A percentile compares a stretch with the other conserved stretches of the same genome.
phyloP scores from a whole-genome alignment of 2,888 invertebrate species.

The Epiblema foenella region DNA sequence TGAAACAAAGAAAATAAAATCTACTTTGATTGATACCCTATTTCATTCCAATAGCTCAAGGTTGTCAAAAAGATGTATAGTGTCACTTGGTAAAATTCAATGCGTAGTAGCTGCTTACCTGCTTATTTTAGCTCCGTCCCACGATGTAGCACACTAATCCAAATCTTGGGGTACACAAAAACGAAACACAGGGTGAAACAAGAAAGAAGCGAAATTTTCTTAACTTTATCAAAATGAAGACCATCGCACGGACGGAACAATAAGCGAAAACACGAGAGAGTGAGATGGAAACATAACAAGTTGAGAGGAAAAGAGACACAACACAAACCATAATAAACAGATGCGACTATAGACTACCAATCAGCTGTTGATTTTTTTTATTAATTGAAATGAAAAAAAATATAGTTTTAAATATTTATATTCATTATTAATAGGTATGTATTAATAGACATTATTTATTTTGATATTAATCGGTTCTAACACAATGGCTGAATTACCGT shows the following conservation, averaged over 20 bases:
- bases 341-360: conserved; percentile 57
- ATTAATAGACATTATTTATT: neutral
- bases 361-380: conserved; percentile 65
- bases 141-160: conserved; percentile 61
- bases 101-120: conserved; percentile 77
- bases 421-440: neutral
- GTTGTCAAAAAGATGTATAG: conserved; percentile 75
- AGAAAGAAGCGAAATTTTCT: conserved; percentile 65
- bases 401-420: no score
- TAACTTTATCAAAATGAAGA: conserved; percentile 68
- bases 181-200: conserved; percentile 62
- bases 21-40: conserved; percentile 51
- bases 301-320: conserved; percentile 49
- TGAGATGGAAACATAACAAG: conserved; percentile 51
- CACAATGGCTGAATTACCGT: neutral
- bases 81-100: conserved; percentile 67
- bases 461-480: neutral
- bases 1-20: conserved; percentile 67
- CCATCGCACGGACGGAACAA: conserved; percentile 66
- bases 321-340: conserved; percentile 39
- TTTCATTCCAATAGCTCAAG: conserved; percentile 68
- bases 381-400: neutral
- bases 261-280: conserved; percentile 67
- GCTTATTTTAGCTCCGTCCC: conserved; percentile 51
- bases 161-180: conserved; percentile 57